Percentiles rank a stretch among this genome's conserved stretches.
Conservation (phyloP, 2,113 vertebrate genomes). For the Sebastes schlegelii region DNA sequence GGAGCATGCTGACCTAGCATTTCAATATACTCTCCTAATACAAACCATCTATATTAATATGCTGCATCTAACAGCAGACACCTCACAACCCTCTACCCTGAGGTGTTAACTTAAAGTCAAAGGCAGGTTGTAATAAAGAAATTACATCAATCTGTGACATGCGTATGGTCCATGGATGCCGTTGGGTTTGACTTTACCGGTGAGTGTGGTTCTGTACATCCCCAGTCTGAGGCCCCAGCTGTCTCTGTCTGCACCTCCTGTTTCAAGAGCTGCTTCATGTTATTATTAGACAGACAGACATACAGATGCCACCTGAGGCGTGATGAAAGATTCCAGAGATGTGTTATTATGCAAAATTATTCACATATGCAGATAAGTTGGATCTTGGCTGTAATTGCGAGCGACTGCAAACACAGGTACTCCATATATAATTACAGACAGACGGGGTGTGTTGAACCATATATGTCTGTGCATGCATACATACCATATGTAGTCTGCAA, state of each 20-base stretch:
- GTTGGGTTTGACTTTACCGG: not conserved
- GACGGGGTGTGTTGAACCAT: not conserved
- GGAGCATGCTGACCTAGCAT: too few species aligned
- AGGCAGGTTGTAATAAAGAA: constrained; percentile 32
- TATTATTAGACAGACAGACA: constrained; percentile 48
- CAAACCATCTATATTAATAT: too few species aligned
- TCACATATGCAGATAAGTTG: constrained; percentile 59
- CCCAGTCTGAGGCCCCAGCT: constrained; percentile 34
- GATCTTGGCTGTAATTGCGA: constrained; percentile 41
- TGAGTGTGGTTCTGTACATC: constrained; percentile 1
- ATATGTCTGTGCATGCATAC: not conserved
- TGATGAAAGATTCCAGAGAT: constrained; percentile 62
- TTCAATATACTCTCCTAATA: too few species aligned
- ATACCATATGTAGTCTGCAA: constrained; percentile 11
- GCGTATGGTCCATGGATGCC: not conserved
- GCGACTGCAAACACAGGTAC: constrained; percentile 36
- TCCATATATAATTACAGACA: constrained; percentile 21
- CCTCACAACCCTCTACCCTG: constrained; percentile 2
- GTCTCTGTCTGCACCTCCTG: not conserved
- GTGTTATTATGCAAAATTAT: constrained; percentile 60
- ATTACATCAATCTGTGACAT: constrained; percentile 4
- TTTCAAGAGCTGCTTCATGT: constrained; percentile 37
- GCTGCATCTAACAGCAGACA: too few species aligned
- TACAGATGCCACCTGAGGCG: constrained; percentile 59
- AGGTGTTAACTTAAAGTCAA: constrained; percentile 25